A percentile compares a stretch with the other conserved stretches of the same genome.
phyloP scores from a whole-genome alignment of 2,888 invertebrate species.

The Vanessa cardui region DNA sequence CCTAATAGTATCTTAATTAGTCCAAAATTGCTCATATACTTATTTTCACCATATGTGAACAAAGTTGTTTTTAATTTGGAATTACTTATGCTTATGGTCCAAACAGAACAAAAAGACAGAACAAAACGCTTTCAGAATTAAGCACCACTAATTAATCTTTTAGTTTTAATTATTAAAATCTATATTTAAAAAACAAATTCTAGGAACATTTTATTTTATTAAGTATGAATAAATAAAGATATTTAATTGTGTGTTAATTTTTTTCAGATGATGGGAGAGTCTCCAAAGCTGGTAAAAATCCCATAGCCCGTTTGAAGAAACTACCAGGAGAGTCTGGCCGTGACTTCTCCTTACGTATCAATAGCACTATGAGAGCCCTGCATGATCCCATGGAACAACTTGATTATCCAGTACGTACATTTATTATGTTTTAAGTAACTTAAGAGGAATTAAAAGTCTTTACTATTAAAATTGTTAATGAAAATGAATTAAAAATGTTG shows the following conservation, averaged over 20 bases:
- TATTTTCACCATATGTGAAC: neutral
- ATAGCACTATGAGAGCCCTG: slow-evolving; percentile 84
- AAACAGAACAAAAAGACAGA: no score
- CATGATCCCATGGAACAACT: slow-evolving; percentile 52
- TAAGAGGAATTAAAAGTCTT: no score
- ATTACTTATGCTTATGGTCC: no score
- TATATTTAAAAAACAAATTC: neutral
- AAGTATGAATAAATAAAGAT: neutral
- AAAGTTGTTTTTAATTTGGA: no score
- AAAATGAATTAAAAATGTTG: no score
- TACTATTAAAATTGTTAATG: no score
- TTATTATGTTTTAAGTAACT: no score
- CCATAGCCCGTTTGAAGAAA: slow-evolving; percentile 82
- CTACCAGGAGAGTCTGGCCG: slow-evolving; percentile 84
- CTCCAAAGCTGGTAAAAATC: slow-evolving; percentile 50
- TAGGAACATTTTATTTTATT: no score
- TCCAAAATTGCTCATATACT: neutral
- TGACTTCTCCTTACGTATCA: slow-evolving; percentile 86
- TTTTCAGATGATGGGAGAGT: slow-evolving; percentile 21
- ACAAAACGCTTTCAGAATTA: no score
- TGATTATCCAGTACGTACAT: slow-evolving; percentile 59
- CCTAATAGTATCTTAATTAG: no score
- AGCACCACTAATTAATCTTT: no score
- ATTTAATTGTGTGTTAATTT: neutral
- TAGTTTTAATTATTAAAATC: neutral